Evolutionary conservation across 2,888 invertebrate species (phyloP).

Genomic region (Cancer borealis): DNA sequence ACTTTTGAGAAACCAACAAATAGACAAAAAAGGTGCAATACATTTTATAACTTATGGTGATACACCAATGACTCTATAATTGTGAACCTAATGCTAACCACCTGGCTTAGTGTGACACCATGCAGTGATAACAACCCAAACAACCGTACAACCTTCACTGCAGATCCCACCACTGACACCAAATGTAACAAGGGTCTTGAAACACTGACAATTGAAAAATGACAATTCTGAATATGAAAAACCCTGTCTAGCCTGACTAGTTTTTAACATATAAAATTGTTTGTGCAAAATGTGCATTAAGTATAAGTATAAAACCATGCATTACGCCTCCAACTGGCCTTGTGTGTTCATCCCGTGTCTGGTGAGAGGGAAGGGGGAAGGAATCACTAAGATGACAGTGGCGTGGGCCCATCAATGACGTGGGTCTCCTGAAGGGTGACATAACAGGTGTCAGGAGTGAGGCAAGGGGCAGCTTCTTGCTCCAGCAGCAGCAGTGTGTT

Average conservation of each 20-base stretch:
- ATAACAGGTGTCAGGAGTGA: slow-evolving; percentile 39
- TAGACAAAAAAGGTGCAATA: no score
- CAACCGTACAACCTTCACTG: no score
- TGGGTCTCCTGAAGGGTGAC: slow-evolving; percentile 63
- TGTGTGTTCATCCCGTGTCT: neutral
- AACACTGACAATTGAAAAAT: no score
- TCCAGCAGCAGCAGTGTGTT: slow-evolving; percentile 75
- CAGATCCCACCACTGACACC: no score
- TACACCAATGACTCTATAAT: no score
- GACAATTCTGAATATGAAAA: neutral
- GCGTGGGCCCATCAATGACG: slow-evolving; percentile 71
- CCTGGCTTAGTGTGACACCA: no score
- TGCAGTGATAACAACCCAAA: no score
- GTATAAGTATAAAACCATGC: neutral
- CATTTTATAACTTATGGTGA: no score
- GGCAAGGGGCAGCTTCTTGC: slow-evolving; percentile 64
- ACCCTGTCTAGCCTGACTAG: neutral
- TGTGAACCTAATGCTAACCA: no score
- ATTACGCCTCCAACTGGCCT: neutral
- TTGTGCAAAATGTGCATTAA: neutral
- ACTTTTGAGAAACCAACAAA: no score
- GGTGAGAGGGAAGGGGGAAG: neutral
- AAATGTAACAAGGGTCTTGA: no score
- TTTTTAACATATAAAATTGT: neutral
- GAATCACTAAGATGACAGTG: slow-evolving; percentile 27